A percentile compares a stretch with the other conserved stretches of the same genome.
Evolutionary conservation across 1,140 invertebrate species (phyloP).

Genomic region (Heliconius himera): DNA sequence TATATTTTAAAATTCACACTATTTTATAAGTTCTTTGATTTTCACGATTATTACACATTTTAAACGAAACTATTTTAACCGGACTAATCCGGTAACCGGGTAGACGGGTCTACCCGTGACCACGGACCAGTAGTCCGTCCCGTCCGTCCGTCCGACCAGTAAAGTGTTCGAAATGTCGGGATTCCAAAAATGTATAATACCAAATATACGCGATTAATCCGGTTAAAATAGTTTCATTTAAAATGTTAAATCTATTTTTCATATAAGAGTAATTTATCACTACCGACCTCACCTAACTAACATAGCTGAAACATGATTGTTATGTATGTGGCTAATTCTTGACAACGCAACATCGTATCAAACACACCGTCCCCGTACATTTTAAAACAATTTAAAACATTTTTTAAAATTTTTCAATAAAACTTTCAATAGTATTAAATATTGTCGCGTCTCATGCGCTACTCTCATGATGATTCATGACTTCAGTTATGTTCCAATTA

Average conservation of each 20-base stretch:
- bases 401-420: too few relatives aligned
- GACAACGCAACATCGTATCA: slow-evolving; percentile 55
- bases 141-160: too few relatives aligned
- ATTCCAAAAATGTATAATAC: too few relatives aligned
- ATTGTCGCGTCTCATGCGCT: slow-evolving; percentile 40
- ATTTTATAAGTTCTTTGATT: background rate
- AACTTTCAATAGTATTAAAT: slow-evolving; percentile 4
- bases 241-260: background rate
- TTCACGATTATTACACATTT: too few relatives aligned
- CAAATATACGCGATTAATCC: too few relatives aligned
- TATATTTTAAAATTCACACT: too few relatives aligned
- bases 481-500: slow-evolving; percentile 74
- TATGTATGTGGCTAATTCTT: slow-evolving; percentile 79
- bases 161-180: too few relatives aligned
- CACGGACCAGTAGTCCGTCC: too few relatives aligned
- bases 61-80: too few relatives aligned
- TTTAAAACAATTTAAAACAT: background rate
- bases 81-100: too few relatives aligned
- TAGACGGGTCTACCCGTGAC: too few relatives aligned
- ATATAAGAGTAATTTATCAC: background rate
- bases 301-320: slow-evolving; percentile 79
- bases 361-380: background rate
- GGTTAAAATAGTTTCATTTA: too few relatives aligned
- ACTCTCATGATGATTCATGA: slow-evolving; percentile 74
- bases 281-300: slow-evolving; percentile 34